These are phyloP conservation scores for Phoebastria nigripes DNA, from an alignment of 2,797 vertebrate species.

Conservation along the genomic window DNA sequence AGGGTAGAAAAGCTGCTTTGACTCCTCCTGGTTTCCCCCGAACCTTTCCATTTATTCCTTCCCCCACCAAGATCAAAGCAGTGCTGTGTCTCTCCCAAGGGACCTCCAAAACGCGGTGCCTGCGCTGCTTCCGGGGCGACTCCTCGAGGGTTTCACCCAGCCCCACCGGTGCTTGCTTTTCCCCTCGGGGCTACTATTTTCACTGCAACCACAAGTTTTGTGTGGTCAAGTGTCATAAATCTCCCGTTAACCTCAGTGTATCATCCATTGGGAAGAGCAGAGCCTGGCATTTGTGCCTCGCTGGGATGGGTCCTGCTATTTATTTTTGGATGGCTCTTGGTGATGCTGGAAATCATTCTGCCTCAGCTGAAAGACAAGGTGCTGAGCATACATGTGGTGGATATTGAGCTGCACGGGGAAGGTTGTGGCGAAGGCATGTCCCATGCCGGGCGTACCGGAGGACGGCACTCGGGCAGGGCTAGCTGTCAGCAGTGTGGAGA, in stretches of 20 bases:
- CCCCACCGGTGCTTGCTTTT: background rate
- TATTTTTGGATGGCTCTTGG: background rate
- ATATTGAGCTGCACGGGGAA: background rate
- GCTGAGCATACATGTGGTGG: background rate
- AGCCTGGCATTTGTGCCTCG: background rate
- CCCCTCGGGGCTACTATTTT: background rate
- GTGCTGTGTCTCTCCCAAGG: background rate
- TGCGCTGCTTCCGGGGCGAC: fast-evolving
- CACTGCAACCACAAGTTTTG: background rate
- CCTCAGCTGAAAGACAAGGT: background rate
- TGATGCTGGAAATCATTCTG: background rate
- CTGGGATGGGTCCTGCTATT: background rate
- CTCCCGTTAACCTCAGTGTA: background rate
- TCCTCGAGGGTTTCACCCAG: background rate
- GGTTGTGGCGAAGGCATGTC: background rate
- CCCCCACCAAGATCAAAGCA: background rate
- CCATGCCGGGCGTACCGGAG: background rate
- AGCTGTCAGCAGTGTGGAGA: slow-evolving; percentile 67
- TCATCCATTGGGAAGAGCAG: background rate
- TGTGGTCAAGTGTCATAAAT: background rate
- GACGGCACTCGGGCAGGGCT: slow-evolving; percentile 12
- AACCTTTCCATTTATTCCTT: background rate
- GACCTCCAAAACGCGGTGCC: background rate
- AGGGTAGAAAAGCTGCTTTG: background rate
- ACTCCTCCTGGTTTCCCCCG: background rate